A percentile compares a stretch with the other conserved stretches of the same genome.
phyloP scores from a whole-genome alignment of 2,797 vertebrate genomes.

The Arctocebus calabarensis region DNA sequence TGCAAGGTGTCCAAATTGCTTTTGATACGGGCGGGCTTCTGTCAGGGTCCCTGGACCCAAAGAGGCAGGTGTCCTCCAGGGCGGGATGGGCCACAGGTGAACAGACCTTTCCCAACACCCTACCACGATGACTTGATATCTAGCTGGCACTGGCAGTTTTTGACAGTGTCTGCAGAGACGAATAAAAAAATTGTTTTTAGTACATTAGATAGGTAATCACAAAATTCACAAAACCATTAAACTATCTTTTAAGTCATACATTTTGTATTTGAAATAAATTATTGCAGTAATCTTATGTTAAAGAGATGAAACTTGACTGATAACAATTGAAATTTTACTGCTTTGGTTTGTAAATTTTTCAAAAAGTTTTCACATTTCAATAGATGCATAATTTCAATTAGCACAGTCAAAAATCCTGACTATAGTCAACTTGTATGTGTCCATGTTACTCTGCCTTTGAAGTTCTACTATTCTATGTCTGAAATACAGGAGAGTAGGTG shows the following conservation, averaged over 20 bases:
- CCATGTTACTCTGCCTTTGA: rapidly evolving
- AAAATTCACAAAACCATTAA: not conserved
- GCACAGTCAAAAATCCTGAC: not conserved
- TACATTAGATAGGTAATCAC: not conserved
- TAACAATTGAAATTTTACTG: not conserved
- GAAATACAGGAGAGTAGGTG: not conserved
- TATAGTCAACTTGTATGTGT: rapidly evolving
- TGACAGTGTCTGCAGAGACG: not conserved
- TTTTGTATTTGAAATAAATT: not conserved
- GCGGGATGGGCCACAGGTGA: not conserved
- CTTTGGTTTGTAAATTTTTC: not conserved
- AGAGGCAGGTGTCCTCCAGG: not conserved
- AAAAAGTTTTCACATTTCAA: not conserved
- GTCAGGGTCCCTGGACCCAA: rapidly evolving
- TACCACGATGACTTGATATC: not conserved
- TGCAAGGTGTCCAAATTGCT: not conserved
- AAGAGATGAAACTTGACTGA: not conserved
- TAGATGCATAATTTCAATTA: not conserved
- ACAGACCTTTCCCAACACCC: not conserved
- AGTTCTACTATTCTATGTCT: not conserved
- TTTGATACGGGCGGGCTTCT: not conserved
- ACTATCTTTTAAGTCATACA: not conserved
- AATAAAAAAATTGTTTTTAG: not conserved
- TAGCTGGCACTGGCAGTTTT: not conserved
- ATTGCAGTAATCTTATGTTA: not conserved